Base-by-base conservation (phyloP, 2,113 vertebrate genomes). In the Strigops habroptila region DNA sequence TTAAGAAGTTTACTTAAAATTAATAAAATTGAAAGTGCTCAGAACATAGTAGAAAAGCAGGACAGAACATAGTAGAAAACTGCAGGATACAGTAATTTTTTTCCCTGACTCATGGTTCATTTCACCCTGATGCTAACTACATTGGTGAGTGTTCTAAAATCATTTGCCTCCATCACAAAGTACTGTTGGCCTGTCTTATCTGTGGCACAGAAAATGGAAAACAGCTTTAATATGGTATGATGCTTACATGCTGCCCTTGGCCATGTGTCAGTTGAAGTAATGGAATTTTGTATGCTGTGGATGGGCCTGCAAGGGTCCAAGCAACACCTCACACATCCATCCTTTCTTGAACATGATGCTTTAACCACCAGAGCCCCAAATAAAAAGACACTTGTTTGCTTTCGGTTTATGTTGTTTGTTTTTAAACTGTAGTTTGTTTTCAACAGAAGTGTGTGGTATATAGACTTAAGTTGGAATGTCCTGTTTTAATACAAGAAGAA, bases 401-500 rank as follows among this genome's bases (percentile, higher is more conserved):
- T 59, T 88, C 76, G 63, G 53, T 62, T 68, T 77, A 35, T 68
- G 67, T 88, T 93, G 79, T 57, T 95, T 95, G 31, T 60, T 75
- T 95, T 91, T 33, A 35, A 49, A 35, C 13, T n/a, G 19, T 52
- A 48, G n/a, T 82, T 82, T 43, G 2, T 70, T 91, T 79, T 79
- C 28, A 62, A 67, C 74, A 95, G 63, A 82, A 74, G 73, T 11
- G 35, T 85, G 62, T 80, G 77, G 41, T 91, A 41, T 70, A 24
- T 63, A 81, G 71, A 33, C 74, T 96, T 91, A 79, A n/a, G 44
- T 87, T 92, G 86, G 43, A 86, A 77, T 70, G 52, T 46, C 93
- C 95, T 88, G 28, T 92, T 97, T 85, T 33, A 82, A 27, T 74
- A 53, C 62, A 37, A 84, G 94, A 93, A 85, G 68, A 96, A 95